Base-by-base conservation (phyloP, 1,140 invertebrate species). In the Caenorhabditis elegans region DNA sequence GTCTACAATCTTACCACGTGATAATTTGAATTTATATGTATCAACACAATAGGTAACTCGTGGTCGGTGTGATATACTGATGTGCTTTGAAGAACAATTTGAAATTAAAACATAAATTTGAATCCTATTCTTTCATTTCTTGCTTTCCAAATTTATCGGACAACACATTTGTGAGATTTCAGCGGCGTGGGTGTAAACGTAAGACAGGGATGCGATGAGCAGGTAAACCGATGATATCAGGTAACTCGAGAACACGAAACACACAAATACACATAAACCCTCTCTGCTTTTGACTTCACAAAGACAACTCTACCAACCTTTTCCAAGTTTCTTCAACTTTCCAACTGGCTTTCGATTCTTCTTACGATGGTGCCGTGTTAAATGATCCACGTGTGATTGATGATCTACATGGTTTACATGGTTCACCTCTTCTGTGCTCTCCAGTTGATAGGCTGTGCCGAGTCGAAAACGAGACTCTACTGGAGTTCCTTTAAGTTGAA, bases 231-330 rank as follows among this genome's bases (percentile, higher is more conserved):
- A 70, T 70, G 60, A 70, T 70, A 70, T 70, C 60, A 70, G 60
- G 60, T 70, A 70, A 70, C 60, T 70, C 60, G 31, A 70, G 60
- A 70, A 70, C 60, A 70, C 60, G 60, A 70, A 70, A 70, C 60
- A 70, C 60, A 70, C 60, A 31, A n/a, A 70, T 34, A 70, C 26
- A 70, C 60, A 70, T 34, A 31, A 3, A 24, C 49, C 2, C 5
- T 24, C 22, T 24, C 49, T 26, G 11, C 34, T 39, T 70, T 34
- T 34, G 15, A 31, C n/a, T 70, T 70, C 26, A 17, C 60, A 39
- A 4, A 70, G 26, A 13, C 39, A 43, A 43, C 39, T 43, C 15
- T 34, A 70, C 60, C 60, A 70, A 70, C 60, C 60, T 70, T 39
- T 70, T 70, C n/a, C 60, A 39, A 70, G 36, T 70, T 70, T 70